Base-by-base conservation (phyloP, 2,797 vertebrate species). In the Aotus griseimembra region DNA sequence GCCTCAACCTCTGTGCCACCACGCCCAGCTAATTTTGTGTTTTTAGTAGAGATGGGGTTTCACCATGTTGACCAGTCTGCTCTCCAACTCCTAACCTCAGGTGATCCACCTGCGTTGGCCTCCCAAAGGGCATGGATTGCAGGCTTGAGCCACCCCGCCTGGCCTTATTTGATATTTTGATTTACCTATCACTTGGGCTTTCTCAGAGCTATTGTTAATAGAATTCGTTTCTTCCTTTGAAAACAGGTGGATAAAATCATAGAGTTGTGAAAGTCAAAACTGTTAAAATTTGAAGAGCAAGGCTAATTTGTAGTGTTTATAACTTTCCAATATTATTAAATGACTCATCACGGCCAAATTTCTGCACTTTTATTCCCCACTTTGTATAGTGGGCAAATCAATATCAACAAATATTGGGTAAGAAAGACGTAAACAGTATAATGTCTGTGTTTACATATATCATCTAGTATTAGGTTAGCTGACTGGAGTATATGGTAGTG, bases 251-350 rank as follows among this genome's bases (percentile, higher is more conserved):
- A 73, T 91, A 84, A 95, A 96, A 73, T 84, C 58, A 79, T 80
- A 81, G n/a, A 73, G 39, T 84, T 73, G 8, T 79, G 10, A 79
- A 41, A 22, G 12, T 50, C 84, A 55, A 15, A 94, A 36, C 20
- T 58, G n/a, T 83, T 93, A 61, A 80, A 91, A 96, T 46, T 88
- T 14, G 41, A 90, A 84, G 89, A 95, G 44, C 72, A 94, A 88
- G 72, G 58, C 80, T 83, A 95, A 94, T 87, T 96, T 82, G 7
- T 44, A 77, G 64, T 89, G 22, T 96, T 97, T 96, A 89, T 87
- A 64, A 88, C 46, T 88, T 55, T 90, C 67, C 95, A 64, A 58
- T 92, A 97, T 72, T 84, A 48, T 90, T 96, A 94, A 94, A 79
- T 90, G 55, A 94, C 41, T 92, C 73, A 81, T 86, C 39, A n/a